Conservation (phyloP, 2,113 vertebrate species). For the Psittacus erithacus region DNA sequence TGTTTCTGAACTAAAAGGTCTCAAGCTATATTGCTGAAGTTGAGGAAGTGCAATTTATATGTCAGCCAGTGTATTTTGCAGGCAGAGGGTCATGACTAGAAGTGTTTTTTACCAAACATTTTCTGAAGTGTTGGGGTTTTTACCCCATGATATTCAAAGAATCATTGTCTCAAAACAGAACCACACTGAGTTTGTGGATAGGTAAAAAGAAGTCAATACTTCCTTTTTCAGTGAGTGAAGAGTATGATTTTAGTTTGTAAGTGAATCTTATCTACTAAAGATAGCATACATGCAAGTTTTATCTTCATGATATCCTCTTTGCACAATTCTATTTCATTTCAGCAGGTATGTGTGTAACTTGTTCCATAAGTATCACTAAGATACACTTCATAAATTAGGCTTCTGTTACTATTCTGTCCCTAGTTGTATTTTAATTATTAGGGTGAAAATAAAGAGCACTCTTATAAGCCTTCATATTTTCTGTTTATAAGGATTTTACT, state of each 20-base stretch:
- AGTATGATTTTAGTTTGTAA: conserved; percentile 32
- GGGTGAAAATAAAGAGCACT: conserved; percentile 59
- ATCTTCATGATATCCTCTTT: background rate
- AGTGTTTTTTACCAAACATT: background rate
- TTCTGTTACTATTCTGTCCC: conserved; percentile 50
- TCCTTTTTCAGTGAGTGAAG: conserved; percentile 28
- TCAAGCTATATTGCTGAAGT: background rate
- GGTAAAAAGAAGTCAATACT: conserved; percentile 18
- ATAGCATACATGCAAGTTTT: background rate
- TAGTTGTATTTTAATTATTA: conserved; percentile 64
- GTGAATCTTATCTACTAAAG: background rate
- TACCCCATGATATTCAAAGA: background rate
- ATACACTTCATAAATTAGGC: conserved; percentile 65
- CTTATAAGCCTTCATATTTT: conserved; percentile 72
- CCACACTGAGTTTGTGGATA: background rate
- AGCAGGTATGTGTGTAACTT: conserved; percentile 42
- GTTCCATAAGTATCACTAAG: conserved; percentile 12
- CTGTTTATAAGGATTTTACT: conserved; percentile 74
- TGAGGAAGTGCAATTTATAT: background rate
- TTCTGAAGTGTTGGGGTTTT: background rate
- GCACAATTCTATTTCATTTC: conserved; percentile 55
- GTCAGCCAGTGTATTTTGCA: background rate
- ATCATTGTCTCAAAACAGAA: background rate
- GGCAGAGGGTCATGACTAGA: background rate
- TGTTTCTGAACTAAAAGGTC: background rate